These are phyloP conservation scores for Conus betulinus DNA, from an alignment of 1,140 invertebrate genomes.

Conservation along the genomic window DNA sequence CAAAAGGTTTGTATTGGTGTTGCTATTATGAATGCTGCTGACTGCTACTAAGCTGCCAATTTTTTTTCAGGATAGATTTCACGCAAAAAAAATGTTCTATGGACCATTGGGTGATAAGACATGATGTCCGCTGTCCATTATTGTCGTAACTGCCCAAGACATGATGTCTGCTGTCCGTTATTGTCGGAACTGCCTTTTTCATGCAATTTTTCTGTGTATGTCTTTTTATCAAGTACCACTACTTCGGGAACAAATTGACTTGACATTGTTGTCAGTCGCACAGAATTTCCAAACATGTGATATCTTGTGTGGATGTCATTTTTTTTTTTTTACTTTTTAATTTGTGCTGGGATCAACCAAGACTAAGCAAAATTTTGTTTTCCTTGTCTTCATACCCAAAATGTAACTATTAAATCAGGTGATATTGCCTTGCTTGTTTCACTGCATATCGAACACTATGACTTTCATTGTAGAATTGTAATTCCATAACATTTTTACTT, in stretches of 20 bases:
- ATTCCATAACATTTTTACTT: constrained; percentile 34
- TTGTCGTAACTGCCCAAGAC: too few species aligned
- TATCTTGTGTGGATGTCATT: constrained; percentile 32
- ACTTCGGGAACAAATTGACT: constrained; percentile 31
- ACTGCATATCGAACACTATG: constrained; percentile 23
- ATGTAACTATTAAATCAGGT: constrained; percentile 13
- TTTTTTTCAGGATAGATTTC: too few species aligned
- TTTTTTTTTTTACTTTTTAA: neutral
- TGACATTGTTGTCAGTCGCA: neutral
- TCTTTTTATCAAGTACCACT: neutral
- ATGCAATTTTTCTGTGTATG: too few species aligned
- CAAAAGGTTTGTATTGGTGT: neutral
- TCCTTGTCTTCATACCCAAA: neutral
- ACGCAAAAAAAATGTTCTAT: too few species aligned
- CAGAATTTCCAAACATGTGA: constrained; percentile 37
- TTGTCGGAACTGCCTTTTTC: neutral
- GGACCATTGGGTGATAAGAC: neutral
- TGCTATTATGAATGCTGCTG: neutral
- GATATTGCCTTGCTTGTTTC: constrained; percentile 33
- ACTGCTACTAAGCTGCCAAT: too few species aligned
- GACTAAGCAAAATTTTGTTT: constrained; percentile 4
- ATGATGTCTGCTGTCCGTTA: neutral
- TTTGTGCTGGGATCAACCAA: constrained; percentile 10
- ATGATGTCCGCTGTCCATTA: neutral
- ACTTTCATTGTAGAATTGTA: constrained; percentile 15